A percentile compares a stretch with the other conserved stretches of the same genome.
These are phyloP conservation scores for Sebastes alutus DNA, from an alignment of 2,797 vertebrate species.

Conservation along the genomic window DNA sequence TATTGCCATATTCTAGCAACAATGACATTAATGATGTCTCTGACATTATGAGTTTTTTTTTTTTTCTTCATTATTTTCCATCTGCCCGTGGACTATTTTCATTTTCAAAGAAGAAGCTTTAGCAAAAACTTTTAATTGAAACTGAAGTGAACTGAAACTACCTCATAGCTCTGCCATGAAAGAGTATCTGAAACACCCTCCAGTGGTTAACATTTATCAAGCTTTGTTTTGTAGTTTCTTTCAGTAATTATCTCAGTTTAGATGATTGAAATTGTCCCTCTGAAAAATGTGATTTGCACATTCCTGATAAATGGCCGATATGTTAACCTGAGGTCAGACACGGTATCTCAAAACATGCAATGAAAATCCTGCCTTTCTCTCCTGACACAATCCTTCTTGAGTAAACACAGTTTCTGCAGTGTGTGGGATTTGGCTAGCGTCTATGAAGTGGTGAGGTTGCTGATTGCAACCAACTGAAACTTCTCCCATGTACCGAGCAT, in stretches of 20 bases:
- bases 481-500: too few species aligned
- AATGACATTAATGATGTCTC: not conserved
- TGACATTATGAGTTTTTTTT: not conserved
- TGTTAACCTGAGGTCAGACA: not conserved
- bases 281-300: not conserved
- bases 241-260: not conserved
- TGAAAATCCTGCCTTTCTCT: not conserved
- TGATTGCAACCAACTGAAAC: too few species aligned
- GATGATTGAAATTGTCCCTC: not conserved
- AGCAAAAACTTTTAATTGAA: slow-evolving; percentile 23
- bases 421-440: too few species aligned
- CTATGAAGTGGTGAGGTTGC: too few species aligned
- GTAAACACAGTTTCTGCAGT: not conserved
- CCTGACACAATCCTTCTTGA: not conserved
- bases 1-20: not conserved
- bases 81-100: not conserved
- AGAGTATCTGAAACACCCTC: slow-evolving; percentile 13
- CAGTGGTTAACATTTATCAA: not conserved
- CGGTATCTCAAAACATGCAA: not conserved
- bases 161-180: not conserved
- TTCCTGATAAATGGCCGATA: not conserved
- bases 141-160: slow-evolving; percentile 8
- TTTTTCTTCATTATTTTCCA: not conserved
- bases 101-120: not conserved
- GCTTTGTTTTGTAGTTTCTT: slow-evolving; percentile 4